Percentiles rank a stretch among this genome's conserved stretches.
These are phyloP conservation scores for Rhimphoctona megacephalus DNA, from an alignment of 2,888 invertebrate species.

Conservation along the genomic window DNA sequence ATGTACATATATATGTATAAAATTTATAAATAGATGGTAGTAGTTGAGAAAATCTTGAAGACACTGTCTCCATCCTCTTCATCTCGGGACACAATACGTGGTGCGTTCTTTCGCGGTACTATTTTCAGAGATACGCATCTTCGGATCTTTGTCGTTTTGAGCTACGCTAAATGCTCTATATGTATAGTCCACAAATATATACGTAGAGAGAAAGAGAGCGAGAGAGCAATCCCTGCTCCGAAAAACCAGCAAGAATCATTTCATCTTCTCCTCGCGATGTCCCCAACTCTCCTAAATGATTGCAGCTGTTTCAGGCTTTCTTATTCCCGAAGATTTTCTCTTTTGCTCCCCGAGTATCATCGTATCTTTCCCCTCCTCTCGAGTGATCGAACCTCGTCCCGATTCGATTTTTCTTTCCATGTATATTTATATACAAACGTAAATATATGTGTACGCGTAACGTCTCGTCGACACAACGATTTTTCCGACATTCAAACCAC, in stretches of 20 bases:
- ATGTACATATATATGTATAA: slow-evolving; percentile 16
- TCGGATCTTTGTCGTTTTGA: slow-evolving; percentile 67
- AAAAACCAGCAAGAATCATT: slow-evolving; percentile 53
- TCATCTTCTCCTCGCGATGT: slow-evolving; percentile 41
- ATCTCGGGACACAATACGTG: slow-evolving; percentile 73
- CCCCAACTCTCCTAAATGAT: slow-evolving; percentile 38
- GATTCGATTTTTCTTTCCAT: slow-evolving; percentile 36
- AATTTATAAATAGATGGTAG: slow-evolving; percentile 61
- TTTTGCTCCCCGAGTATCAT: neutral
- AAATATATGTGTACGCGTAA: neutral
- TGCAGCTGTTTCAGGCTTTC: slow-evolving; percentile 77
- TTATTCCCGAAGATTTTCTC: slow-evolving; percentile 49
- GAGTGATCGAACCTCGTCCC: slow-evolving; percentile 16
- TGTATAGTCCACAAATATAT: slow-evolving; percentile 46
- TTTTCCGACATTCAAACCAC: slow-evolving; percentile 43
- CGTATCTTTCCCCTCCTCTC: slow-evolving; percentile 15
- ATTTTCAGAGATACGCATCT: slow-evolving; percentile 82
- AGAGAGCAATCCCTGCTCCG: slow-evolving; percentile 16
- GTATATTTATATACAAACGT: neutral
- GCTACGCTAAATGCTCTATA: slow-evolving; percentile 77
- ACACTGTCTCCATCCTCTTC: slow-evolving; percentile 54
- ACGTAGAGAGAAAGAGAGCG: slow-evolving; percentile 31
- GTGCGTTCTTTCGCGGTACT: slow-evolving; percentile 77
- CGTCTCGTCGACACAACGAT: slow-evolving; percentile 45
- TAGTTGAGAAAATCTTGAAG: slow-evolving; percentile 42